A percentile compares a stretch with the other conserved stretches of the same genome.
Conservation (phyloP, 2,113 vertebrate genomes). For the Bufo gargarizans region DNA sequence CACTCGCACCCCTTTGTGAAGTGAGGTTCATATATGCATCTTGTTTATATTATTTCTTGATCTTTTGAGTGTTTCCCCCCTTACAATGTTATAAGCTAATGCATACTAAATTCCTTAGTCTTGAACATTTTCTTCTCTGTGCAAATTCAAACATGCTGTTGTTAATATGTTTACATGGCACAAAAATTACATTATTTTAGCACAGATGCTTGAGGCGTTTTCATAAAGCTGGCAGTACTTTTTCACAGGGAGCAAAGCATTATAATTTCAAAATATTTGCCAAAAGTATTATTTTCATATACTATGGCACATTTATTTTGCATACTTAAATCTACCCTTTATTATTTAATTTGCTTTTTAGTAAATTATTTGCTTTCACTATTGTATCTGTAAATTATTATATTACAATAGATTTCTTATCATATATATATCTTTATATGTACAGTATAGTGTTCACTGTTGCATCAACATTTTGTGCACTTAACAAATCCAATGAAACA, state of each 20-base stretch:
- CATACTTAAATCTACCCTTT: background rate
- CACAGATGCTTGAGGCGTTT: conserved; percentile 11
- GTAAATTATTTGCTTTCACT: background rate
- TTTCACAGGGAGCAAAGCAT: background rate
- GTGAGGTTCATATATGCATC: background rate
- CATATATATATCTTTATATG: background rate
- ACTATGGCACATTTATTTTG: background rate
- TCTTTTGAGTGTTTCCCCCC: background rate
- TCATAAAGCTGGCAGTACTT: conserved; percentile 18
- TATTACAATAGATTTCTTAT: background rate
- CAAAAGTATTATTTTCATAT: background rate
- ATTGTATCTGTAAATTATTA: too few species aligned
- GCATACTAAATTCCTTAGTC: background rate
- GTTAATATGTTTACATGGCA: conserved; percentile 18
- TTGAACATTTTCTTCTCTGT: background rate
- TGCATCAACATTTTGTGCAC: too few species aligned
- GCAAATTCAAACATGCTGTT: background rate
- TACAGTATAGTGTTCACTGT: too few species aligned
- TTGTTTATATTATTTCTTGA: background rate
- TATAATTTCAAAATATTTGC: background rate
- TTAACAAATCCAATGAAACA: too few species aligned
- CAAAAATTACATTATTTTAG: background rate
- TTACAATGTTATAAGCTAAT: background rate
- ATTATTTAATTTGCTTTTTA: background rate
- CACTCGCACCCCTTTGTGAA: too few species aligned